Percentiles rank a stretch among this genome's conserved stretches.
Evolutionary conservation across 2,888 invertebrate species (phyloP).

Genomic region (Cacoxenus indagator): DNA sequence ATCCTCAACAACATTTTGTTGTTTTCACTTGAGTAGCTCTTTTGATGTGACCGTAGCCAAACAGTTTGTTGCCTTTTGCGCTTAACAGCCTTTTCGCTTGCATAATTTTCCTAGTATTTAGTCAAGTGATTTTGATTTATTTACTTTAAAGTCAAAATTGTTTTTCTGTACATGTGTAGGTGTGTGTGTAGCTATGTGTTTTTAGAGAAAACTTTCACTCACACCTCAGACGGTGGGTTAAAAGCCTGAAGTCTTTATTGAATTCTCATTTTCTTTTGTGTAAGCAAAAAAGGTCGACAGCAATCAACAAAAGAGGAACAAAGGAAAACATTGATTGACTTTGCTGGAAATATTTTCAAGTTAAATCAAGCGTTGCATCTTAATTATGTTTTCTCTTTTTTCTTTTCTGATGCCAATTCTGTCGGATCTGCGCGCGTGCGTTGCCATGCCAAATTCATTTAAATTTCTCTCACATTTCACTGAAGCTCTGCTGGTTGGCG

Average conservation of each 20-base stretch:
- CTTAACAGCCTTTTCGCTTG: background rate
- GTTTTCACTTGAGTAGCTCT: constrained; percentile 15
- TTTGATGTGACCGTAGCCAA: background rate
- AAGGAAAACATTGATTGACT: constrained; percentile 20
- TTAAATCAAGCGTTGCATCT: constrained; percentile 22
- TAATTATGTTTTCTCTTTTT: constrained; percentile 10
- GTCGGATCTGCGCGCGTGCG: background rate
- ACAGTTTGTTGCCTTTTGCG: background rate
- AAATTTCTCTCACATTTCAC: constrained; percentile 18
- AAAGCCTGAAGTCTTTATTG: constrained; percentile 11
- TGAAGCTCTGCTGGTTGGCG: background rate
- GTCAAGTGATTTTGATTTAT: constrained; percentile 22
- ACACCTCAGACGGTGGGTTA: too few relatives aligned
- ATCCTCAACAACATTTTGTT: constrained; percentile 11
- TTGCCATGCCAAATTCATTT: constrained; percentile 21
- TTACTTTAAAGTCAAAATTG: constrained; percentile 18
- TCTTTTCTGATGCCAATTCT: background rate
- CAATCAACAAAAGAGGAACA: background rate
- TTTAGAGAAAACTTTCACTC: background rate
- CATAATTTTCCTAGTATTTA: background rate
- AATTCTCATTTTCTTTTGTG: constrained; percentile 17
- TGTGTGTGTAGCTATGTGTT: background rate
- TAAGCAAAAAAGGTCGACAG: constrained; percentile 12
- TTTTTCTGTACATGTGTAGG: background rate
- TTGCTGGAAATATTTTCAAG: constrained; percentile 20